Percentiles rank a stretch among this genome's conserved stretches.
These are phyloP conservation scores for Chaenogobius annularis DNA, from an alignment of 2,113 vertebrate genomes.

Conservation along the genomic window DNA sequence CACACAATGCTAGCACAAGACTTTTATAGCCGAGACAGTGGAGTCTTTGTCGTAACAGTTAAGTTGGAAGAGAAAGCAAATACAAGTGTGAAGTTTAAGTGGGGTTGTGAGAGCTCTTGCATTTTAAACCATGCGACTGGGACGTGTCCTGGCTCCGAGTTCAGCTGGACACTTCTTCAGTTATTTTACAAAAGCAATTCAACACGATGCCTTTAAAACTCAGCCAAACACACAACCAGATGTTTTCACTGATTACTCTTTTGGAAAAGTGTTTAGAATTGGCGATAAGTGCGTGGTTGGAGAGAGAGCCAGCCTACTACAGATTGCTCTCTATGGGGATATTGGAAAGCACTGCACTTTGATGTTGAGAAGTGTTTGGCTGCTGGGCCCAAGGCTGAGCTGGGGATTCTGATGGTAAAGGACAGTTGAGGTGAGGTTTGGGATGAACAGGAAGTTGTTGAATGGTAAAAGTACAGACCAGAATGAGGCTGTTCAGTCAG, in stretches of 20 bases:
- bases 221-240: constrained; percentile 17
- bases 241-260: constrained; percentile 24
- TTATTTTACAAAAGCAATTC: constrained; percentile 2
- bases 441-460: not conserved
- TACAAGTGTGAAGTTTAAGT: constrained; percentile 18
- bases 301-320: constrained; percentile 8
- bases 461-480: not conserved
- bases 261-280: constrained; percentile 13
- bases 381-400: not conserved
- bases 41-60: constrained; percentile 29
- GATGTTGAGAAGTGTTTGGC: constrained; percentile 12
- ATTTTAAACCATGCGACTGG: constrained; percentile 24
- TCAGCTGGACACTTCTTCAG: constrained; percentile 14
- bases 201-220: constrained; percentile 25
- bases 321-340: not conserved
- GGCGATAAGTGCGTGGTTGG: constrained; percentile 19
- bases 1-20: constrained; percentile 45
- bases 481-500: not conserved
- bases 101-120: constrained; percentile 24
- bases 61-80: constrained; percentile 3
- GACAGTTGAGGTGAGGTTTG: not conserved
- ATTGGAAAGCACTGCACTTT: constrained; percentile 13
- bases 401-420: not conserved
- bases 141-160: constrained; percentile 13
- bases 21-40: constrained; percentile 24